A percentile compares a stretch with the other conserved stretches of the same genome.
Evolutionary conservation across 2,113 vertebrate species (phyloP).

Genomic region (Vombatus ursinus): DNA sequence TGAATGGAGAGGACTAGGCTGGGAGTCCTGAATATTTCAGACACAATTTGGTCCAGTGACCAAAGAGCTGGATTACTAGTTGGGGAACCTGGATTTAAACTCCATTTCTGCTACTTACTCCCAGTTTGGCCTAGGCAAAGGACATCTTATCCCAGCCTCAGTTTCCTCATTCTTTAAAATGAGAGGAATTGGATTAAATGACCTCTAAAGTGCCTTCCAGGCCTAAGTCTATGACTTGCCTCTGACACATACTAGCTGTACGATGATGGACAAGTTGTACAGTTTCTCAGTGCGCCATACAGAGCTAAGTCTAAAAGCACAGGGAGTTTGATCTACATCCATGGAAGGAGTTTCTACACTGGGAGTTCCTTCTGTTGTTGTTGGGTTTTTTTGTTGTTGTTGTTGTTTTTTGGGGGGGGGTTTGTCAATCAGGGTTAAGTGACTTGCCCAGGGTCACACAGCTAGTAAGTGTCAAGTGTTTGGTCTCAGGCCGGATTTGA

Average conservation of each 20-base stretch:
- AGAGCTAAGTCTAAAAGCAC: too few relatives aligned
- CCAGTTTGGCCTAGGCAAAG: neutral
- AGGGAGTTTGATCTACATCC: neutral
- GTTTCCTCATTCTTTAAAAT: neutral
- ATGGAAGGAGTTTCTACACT: neutral
- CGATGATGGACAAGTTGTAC: neutral
- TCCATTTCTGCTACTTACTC: neutral
- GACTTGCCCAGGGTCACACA: too few relatives aligned
- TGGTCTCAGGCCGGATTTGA: too few relatives aligned
- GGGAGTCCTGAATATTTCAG: neutral
- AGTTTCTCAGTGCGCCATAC: neutral
- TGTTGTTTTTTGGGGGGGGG: too few relatives aligned
- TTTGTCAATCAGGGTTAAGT: too few relatives aligned
- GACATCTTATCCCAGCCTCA: neutral
- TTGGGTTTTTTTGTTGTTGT: too few relatives aligned
- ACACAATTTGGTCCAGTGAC: neutral
- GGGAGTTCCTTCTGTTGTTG: neutral
- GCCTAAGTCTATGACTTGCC: neutral
- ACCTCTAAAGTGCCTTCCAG: neutral
- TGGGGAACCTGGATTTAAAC: neutral
- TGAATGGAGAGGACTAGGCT: neutral
- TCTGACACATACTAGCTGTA: neutral
- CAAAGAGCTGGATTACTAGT: neutral
- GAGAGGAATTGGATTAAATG: neutral
- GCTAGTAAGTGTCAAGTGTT: too few relatives aligned